Conservation (phyloP, 2,797 vertebrate genomes). For the Enteromius thamalakanensis region DNA sequence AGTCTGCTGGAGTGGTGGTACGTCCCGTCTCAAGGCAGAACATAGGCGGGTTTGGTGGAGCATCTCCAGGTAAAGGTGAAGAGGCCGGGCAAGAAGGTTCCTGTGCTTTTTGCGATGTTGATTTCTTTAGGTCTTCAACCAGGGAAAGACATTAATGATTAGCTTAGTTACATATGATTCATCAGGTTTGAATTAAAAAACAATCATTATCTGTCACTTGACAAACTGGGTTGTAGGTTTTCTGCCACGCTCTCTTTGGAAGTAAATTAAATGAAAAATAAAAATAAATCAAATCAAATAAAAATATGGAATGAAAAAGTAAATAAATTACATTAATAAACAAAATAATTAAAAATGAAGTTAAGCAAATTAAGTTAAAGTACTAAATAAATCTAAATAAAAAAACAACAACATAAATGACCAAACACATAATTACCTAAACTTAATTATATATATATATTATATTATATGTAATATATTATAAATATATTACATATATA, state of each 20-base stretch:
- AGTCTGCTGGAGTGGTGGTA: conserved; percentile 78
- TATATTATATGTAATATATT: neutral
- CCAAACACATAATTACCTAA: neutral
- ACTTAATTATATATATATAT: neutral
- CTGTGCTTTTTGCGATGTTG: conserved; percentile 83
- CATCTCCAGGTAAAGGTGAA: conserved; percentile 87
- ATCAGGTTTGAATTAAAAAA: neutral
- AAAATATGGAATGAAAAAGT: neutral
- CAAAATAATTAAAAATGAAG: neutral
- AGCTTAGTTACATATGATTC: neutral
- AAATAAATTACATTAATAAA: neutral
- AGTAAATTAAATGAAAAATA: no score
- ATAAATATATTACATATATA: neutral
- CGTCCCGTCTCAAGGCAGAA: conserved; percentile 87
- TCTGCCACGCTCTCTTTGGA: no score
- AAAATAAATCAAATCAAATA: neutral
- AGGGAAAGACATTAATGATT: conserved; percentile 60
- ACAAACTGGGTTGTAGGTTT: no score
- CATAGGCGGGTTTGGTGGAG: conserved; percentile 87
- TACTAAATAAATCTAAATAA: neutral
- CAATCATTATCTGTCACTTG: no score
- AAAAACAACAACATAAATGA: neutral
- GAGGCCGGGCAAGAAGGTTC: conserved; percentile 91
- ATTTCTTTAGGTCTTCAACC: conserved; percentile 80
- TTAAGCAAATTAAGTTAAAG: neutral